These are phyloP conservation scores for Blastomussa wellsi DNA, from an alignment of 92 coral and sea anemone genomes.

Conservation along the genomic window DNA sequence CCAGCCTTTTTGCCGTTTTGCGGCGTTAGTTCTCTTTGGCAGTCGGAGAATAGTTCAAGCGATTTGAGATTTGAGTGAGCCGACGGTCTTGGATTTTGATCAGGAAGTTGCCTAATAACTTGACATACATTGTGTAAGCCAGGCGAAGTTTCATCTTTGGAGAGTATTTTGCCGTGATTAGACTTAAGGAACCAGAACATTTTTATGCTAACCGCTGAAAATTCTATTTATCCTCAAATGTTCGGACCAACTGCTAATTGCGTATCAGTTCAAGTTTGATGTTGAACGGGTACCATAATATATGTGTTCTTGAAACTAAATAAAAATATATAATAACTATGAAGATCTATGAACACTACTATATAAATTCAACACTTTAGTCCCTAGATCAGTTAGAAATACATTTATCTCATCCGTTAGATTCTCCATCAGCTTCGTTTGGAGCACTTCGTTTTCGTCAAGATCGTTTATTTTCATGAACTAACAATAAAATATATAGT, in stretches of 20 bases:
- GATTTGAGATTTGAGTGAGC: not conserved
- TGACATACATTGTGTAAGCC: not conserved
- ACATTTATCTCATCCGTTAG: not conserved
- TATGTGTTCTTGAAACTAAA: not conserved
- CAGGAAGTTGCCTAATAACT: not conserved
- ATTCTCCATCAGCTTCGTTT: not conserved
- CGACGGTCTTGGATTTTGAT: not conserved
- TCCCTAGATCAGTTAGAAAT: not conserved
- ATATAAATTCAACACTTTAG: not conserved
- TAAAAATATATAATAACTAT: not conserved
- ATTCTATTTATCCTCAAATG: not conserved
- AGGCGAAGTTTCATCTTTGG: not conserved
- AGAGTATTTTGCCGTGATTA: not conserved
- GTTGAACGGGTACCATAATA: slow-evolving; percentile 7
- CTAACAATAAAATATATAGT: not conserved
- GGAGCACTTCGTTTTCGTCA: not conserved
- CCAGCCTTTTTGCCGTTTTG: slow-evolving; percentile 23
- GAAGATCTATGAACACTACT: not conserved
- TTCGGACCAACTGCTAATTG: not conserved
- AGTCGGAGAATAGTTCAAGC: not conserved
- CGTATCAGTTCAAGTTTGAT: slow-evolving; percentile 15
- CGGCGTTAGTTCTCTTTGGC: not conserved
- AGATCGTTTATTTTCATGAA: not conserved
- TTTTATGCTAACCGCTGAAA: too few relatives aligned
- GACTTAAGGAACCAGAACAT: not conserved